A percentile compares a stretch with the other conserved stretches of the same genome.
Conservation (phyloP, 2,888 invertebrate species). For the Leptinotarsa haldemani region DNA sequence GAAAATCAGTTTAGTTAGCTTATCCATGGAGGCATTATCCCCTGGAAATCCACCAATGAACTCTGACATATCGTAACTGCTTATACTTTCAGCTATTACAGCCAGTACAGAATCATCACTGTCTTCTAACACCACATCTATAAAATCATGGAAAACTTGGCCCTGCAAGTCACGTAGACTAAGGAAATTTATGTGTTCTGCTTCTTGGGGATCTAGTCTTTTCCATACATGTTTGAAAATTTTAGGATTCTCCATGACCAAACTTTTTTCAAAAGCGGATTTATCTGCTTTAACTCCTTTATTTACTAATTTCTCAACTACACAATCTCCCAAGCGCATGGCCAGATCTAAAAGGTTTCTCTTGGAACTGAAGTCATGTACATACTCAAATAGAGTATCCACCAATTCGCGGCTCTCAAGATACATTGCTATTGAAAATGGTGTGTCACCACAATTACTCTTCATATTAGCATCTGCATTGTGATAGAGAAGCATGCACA, state of each 20-base stretch:
- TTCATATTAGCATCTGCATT: constrained; percentile 49
- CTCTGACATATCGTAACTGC: constrained; percentile 31
- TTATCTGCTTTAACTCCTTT: constrained; percentile 49
- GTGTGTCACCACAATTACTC: constrained; percentile 47
- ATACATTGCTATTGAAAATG: constrained; percentile 52
- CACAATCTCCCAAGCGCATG: constrained; percentile 43
- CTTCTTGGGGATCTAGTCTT: constrained; percentile 33
- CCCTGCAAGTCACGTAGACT: constrained; percentile 31
- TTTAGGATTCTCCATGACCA: constrained; percentile 38
- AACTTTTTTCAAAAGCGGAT: constrained; percentile 39
- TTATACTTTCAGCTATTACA: constrained; percentile 36
- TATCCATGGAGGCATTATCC: constrained; percentile 28
- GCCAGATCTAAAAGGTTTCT: constrained; percentile 49
- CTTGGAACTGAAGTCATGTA: constrained; percentile 49
- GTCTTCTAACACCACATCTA: constrained; percentile 46
- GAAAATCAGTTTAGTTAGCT: constrained; percentile 41
- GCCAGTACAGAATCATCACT: constrained; percentile 36
- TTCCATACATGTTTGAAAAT: constrained; percentile 49
- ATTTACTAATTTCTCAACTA: constrained; percentile 50
- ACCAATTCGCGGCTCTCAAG: constrained; percentile 42
- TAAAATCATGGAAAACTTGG: constrained; percentile 35
- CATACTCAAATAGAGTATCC: constrained; percentile 50
- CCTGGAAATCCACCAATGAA: constrained; percentile 34
- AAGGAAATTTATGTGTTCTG: constrained; percentile 31
- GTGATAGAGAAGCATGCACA: constrained; percentile 55